Conservation (phyloP, 2,888 invertebrate genomes). For the Zaprionus obscuricornis region DNA sequence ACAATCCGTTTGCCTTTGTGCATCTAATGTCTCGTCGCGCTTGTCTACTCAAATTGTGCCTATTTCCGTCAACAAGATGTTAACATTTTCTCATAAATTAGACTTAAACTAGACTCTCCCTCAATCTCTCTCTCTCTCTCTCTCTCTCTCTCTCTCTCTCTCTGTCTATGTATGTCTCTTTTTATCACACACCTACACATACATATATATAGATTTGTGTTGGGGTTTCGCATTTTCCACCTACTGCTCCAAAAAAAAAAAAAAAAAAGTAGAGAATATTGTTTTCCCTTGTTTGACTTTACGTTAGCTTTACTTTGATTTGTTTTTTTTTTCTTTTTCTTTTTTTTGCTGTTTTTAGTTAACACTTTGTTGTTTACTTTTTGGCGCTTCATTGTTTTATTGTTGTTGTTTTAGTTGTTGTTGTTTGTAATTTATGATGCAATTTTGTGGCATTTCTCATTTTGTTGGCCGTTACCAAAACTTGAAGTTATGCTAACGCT, state of each 20-base stretch:
- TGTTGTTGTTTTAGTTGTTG: no score
- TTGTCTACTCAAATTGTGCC: constrained; percentile 69
- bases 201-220: not conserved
- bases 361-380: constrained; percentile 42
- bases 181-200: constrained; percentile 4
- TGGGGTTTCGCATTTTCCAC: no score
- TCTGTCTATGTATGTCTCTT: no score
- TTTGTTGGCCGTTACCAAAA: constrained; percentile 16
- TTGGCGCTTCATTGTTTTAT: constrained; percentile 20
- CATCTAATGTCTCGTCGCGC: constrained; percentile 46
- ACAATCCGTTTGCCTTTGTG: constrained; percentile 43
- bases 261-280: no score
- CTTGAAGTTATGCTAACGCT: constrained; percentile 22
- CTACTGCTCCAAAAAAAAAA: no score
- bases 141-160: no score
- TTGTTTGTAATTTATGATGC: no score
- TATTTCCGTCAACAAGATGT: constrained; percentile 77
- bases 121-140: no score
- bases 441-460: constrained; percentile 44
- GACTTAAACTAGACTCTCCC: constrained; percentile 43
- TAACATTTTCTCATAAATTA: constrained; percentile 74
- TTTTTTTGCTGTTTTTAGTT: constrained; percentile 30
- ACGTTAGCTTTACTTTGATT: no score
- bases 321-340: no score
- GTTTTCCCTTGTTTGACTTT: no score